Evolutionary conservation across 2,888 invertebrate species (phyloP).

Genomic region (Dasysyrphus tricinctus): DNA sequence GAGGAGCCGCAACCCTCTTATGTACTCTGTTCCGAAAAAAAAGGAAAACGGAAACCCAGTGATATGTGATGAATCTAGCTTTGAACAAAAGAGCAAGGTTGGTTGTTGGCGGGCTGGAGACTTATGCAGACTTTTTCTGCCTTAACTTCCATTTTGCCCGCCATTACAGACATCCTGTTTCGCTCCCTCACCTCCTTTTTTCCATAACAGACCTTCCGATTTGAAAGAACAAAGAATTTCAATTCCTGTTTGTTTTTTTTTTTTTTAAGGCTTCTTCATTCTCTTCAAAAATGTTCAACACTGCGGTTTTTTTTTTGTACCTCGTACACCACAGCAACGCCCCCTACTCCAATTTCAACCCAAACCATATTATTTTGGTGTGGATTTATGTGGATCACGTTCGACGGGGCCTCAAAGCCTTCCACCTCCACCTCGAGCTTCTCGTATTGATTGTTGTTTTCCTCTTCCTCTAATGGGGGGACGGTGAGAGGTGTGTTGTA

Average conservation of each 20-base stretch:
- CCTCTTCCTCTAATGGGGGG: constrained; percentile 14
- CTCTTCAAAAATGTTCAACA: constrained; percentile 51
- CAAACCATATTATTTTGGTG: constrained; percentile 38
- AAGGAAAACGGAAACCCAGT: constrained; percentile 30
- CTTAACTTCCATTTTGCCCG: constrained; percentile 12
- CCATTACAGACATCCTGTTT: neutral
- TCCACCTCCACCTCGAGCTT: neutral
- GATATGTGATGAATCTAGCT: constrained; percentile 71
- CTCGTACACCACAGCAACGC: neutral
- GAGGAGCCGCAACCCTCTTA: constrained; percentile 12
- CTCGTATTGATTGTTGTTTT: constrained; percentile 64
- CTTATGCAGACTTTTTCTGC: constrained; percentile 47
- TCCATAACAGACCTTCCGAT: constrained; percentile 14
- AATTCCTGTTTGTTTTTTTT: constrained; percentile 23
- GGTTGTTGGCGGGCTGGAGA: constrained; percentile 34
- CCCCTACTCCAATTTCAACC: constrained; percentile 1
- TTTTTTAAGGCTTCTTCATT: neutral
- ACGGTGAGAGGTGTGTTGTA: neutral
- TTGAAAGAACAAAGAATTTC: constrained; percentile 41
- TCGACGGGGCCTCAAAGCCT: constrained; percentile 34
- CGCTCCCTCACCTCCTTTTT: neutral
- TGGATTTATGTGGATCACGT: constrained; percentile 72
- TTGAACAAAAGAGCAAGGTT: constrained; percentile 57
- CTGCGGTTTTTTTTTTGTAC: constrained; percentile 39
- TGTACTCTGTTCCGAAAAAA: neutral